A percentile compares a stretch with the other conserved stretches of the same genome.
Conservation (phyloP, 1,140 invertebrate species). For the Neodiprion virginianus region DNA sequence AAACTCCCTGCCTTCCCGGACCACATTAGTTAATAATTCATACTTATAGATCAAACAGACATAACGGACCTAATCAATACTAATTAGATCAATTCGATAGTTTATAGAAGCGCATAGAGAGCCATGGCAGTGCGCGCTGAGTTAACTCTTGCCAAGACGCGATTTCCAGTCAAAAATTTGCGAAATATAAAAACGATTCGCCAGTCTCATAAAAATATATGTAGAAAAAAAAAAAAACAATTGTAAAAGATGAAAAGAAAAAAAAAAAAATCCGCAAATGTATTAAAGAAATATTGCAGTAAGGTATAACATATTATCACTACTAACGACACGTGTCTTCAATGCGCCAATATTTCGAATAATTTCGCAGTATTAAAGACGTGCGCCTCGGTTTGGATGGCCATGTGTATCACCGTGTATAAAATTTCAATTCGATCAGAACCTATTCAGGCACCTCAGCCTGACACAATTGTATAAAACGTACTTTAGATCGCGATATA, state of each 20-base stretch:
- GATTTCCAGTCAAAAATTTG: background rate
- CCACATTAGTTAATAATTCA: constrained; percentile 7
- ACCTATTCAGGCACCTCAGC: background rate
- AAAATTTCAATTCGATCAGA: background rate
- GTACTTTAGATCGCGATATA: background rate
- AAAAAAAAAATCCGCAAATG: background rate
- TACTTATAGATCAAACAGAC: constrained; percentile 19
- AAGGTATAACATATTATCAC: background rate
- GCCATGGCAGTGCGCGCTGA: constrained; percentile 40
- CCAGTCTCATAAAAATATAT: constrained; percentile 1
- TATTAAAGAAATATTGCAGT: background rate
- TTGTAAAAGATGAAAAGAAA: background rate
- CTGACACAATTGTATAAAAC: background rate
- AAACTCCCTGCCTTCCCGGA: constrained; percentile 26
- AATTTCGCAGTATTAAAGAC: background rate
- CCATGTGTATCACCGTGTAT: constrained; percentile 1
- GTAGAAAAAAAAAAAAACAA: background rate
- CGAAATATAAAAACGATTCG: background rate
- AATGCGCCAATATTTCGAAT: background rate
- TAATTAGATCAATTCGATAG: background rate
- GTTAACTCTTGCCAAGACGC: background rate
- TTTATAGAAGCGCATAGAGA: constrained; percentile 31
- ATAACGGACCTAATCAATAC: background rate
- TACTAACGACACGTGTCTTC: constrained; percentile 4
- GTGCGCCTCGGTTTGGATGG: background rate